phyloP scores from a whole-genome alignment of 2,113 vertebrate species.

The Notarius lentiginosus region DNA sequence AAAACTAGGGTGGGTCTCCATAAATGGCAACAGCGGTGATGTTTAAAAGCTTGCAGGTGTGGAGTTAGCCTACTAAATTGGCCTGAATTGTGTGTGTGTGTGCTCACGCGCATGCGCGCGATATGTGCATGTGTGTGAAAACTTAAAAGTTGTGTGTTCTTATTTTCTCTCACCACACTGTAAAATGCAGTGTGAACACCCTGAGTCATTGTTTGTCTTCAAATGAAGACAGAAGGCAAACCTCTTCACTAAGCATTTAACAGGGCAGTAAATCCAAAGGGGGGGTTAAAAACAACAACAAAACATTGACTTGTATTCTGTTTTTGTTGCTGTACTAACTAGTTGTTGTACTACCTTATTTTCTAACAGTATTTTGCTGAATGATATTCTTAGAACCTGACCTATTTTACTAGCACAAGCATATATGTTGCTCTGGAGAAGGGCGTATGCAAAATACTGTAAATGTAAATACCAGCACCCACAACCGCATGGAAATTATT shows the following conservation, averaged over 20 bases:
- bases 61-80: slow-evolving; percentile 44
- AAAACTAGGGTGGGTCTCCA: slow-evolving; percentile 53
- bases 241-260: too few species aligned
- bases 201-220: too few species aligned
- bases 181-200: slow-evolving; percentile 14
- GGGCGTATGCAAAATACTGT: background rate
- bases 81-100: background rate
- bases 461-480: slow-evolving; percentile 1
- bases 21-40: slow-evolving; percentile 63
- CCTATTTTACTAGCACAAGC: background rate
- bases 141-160: background rate
- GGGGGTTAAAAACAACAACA: background rate
- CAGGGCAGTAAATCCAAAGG: too few species aligned
- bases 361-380: background rate
- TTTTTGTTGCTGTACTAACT: background rate
- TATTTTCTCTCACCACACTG: background rate
- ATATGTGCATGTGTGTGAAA: background rate
- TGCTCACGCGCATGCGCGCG: too few species aligned
- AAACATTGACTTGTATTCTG: background rate
- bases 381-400: background rate
- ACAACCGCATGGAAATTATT: slow-evolving; percentile 7
- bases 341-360: background rate
- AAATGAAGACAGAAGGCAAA: too few species aligned
- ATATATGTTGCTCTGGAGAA: background rate
- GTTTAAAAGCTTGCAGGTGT: slow-evolving; percentile 79